Percentiles rank a stretch among this genome's conserved stretches.
Evolutionary conservation across 2,113 vertebrate genomes (phyloP).

Genomic region (Gopherus flavomarginatus): DNA sequence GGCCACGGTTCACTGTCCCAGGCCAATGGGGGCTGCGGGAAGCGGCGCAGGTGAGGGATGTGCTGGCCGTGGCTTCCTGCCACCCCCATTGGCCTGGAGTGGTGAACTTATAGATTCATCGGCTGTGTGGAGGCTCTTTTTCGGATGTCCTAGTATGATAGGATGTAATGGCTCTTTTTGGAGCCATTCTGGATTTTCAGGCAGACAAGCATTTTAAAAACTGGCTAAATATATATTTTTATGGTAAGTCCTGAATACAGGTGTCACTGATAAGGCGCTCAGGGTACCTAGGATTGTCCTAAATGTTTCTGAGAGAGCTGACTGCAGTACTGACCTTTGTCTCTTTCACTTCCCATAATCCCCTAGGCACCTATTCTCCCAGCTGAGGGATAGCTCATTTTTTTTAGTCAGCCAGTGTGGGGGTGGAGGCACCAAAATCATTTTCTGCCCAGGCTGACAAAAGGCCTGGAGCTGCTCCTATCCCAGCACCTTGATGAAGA

Average conservation of each 20-base stretch:
- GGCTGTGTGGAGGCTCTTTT: conserved; percentile 37
- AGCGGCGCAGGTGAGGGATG: too few species aligned
- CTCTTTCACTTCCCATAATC: conserved; percentile 48
- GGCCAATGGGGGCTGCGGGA: too few species aligned
- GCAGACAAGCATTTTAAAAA: conserved; percentile 54
- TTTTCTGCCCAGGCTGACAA: not conserved
- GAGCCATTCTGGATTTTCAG: conserved; percentile 46
- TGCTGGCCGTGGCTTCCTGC: too few species aligned
- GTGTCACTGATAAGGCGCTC: conserved; percentile 42
- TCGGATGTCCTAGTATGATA: conserved; percentile 43
- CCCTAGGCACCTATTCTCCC: not conserved
- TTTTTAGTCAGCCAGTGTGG: not conserved
- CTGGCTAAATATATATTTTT: conserved; percentile 63
- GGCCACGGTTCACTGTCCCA: too few species aligned
- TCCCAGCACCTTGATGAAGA: not conserved
- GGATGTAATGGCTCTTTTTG: conserved; percentile 12
- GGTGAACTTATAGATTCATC: conserved; percentile 41
- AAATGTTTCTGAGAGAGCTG: not conserved
- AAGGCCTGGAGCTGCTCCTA: not conserved
- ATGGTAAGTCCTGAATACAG: not conserved
- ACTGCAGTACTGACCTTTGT: conserved; percentile 12
- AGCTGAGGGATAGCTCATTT: not conserved
- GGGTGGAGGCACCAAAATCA: not conserved
- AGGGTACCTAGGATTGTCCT: conserved; percentile 4
- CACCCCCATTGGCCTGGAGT: too few species aligned